A percentile compares a stretch with the other conserved stretches of the same genome.
These are phyloP conservation scores for Pollenia labialis DNA, from an alignment of 2,888 invertebrate species.

Conservation along the genomic window DNA sequence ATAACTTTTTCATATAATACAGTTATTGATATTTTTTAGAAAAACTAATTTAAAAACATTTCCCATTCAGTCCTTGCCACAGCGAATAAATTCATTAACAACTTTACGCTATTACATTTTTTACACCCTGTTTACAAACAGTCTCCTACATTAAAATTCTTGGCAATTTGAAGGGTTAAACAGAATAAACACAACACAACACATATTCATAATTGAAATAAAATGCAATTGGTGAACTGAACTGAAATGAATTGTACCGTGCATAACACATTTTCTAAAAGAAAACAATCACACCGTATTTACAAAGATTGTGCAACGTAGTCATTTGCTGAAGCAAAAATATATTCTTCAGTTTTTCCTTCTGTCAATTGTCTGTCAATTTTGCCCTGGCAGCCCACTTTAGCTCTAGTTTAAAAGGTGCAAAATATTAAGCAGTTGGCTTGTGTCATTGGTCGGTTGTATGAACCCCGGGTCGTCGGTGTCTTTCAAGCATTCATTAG, in stretches of 20 bases:
- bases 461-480: slow-evolving; percentile 27
- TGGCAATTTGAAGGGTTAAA: slow-evolving; percentile 36
- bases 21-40: too few species aligned
- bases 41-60: too few species aligned
- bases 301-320: background rate
- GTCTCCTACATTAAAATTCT: slow-evolving; percentile 29
- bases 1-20: too few species aligned
- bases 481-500: slow-evolving; percentile 60
- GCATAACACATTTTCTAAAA: slow-evolving; percentile 7
- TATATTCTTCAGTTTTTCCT: background rate
- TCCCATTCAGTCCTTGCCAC: background rate
- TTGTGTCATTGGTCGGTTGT: slow-evolving; percentile 5
- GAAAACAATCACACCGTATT: background rate
- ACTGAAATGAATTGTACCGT: background rate
- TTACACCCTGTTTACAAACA: slow-evolving; percentile 34
- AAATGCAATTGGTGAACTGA: slow-evolving; percentile 33
- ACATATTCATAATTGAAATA: slow-evolving; percentile 28
- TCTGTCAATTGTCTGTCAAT: slow-evolving; percentile 21
- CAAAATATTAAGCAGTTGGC: slow-evolving; percentile 49
- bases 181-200: background rate
- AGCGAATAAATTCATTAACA: slow-evolving; percentile 43
- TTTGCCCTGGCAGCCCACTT: slow-evolving; percentile 20
- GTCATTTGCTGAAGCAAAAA: background rate
- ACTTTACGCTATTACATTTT: slow-evolving; percentile 36
- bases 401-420: slow-evolving; percentile 35